These are phyloP conservation scores for Gryllus longicercus DNA, from an alignment of 2,888 invertebrate genomes.

Conservation along the genomic window DNA sequence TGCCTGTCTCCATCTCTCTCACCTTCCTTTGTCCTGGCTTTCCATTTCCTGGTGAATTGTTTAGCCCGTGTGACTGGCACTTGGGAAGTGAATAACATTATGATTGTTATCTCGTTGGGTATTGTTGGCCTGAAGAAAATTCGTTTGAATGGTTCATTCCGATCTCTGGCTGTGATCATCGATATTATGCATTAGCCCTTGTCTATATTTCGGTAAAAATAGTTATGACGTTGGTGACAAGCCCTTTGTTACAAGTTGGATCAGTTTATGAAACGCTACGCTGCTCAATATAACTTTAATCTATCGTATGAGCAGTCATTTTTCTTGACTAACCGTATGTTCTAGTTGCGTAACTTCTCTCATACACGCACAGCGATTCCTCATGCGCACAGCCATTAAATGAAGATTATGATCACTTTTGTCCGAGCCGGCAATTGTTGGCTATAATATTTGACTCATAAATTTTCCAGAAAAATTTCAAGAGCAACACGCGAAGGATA, in stretches of 20 bases:
- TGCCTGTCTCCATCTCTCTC: neutral
- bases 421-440: neutral
- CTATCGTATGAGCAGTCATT: neutral
- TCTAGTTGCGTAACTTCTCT: neutral
- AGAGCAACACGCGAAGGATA: neutral
- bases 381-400: neutral
- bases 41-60: slow-evolving; percentile 6
- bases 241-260: no score
- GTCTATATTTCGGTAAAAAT: no score
- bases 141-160: no score
- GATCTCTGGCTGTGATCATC: no score
- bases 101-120: neutral
- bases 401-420: neutral
- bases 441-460: slow-evolving; percentile 6
- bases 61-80: neutral
- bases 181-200: no score
- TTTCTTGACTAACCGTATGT: neutral
- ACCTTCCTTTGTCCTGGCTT: neutral
- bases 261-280: no score
- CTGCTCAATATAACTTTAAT: slow-evolving; percentile 2
- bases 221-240: no score
- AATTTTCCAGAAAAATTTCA: neutral
- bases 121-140: no score
- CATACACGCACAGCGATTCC: neutral
- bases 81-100: neutral